These are phyloP conservation scores for Saccopteryx leptura DNA, from an alignment of 2,113 vertebrate species.

Conservation along the genomic window DNA sequence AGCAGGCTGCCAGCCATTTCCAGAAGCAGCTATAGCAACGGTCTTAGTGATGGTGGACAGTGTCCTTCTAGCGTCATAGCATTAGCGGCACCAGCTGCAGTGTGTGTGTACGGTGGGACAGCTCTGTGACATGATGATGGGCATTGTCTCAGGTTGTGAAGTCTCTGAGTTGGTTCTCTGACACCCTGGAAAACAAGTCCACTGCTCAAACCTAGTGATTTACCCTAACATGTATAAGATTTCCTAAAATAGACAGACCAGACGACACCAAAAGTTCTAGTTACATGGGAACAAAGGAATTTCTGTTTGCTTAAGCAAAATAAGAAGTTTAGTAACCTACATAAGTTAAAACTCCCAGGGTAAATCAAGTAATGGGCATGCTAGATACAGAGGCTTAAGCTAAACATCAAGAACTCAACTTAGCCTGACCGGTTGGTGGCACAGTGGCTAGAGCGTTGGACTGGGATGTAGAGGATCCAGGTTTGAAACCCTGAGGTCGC, in stretches of 20 bases:
- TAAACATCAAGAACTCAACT: not conserved
- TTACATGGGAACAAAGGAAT: not conserved
- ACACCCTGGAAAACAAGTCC: not conserved
- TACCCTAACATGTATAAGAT: not conserved
- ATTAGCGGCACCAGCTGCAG: not conserved
- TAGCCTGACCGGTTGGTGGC: no score
- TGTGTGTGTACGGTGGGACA: not conserved
- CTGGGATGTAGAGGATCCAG: no score
- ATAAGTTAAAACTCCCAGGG: slow-evolving; percentile 7
- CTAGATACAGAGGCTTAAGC: not conserved
- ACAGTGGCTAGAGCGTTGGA: no score
- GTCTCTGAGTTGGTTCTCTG: not conserved
- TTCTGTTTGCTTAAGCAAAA: not conserved
- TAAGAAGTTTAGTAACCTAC: not conserved
- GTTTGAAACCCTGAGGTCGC: no score
- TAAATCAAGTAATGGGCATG: not conserved
- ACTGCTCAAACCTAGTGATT: not conserved
- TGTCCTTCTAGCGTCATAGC: not conserved
- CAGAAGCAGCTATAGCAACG: not conserved
- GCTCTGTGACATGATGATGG: not conserved
- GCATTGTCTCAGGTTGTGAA: not conserved
- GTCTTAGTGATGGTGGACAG: not conserved
- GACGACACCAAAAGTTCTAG: not conserved
- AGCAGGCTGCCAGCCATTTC: not conserved
- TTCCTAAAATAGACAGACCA: not conserved